Conservation (phyloP, 2,113 vertebrate genomes). For the Albula glossodonta region DNA sequence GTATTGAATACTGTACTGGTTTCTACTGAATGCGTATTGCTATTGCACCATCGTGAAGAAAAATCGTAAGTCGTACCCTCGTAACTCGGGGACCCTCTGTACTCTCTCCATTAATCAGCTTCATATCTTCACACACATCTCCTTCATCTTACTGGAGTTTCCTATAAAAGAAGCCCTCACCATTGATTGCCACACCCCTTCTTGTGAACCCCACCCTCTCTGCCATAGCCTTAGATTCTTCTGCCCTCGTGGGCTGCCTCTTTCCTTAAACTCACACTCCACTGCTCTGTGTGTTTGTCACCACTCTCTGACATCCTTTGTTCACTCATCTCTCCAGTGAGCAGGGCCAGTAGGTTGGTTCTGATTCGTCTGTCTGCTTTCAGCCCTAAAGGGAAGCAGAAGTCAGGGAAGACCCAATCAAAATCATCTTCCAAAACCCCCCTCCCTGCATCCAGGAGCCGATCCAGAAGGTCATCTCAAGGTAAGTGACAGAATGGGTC, state of each 20-base stretch:
- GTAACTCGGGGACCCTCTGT: too few relatives aligned
- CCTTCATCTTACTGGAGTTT: background rate
- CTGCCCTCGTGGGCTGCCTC: background rate
- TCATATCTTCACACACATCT: background rate
- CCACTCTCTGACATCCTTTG: too few relatives aligned
- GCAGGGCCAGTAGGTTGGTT: background rate
- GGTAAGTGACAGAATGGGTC: constrained; percentile 64
- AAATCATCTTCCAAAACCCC: constrained; percentile 80
- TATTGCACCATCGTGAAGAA: too few relatives aligned
- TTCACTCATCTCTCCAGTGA: too few relatives aligned
- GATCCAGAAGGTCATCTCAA: constrained; percentile 76
- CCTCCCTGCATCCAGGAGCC: constrained; percentile 75
- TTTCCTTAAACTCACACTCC: background rate
- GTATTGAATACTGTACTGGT: too few relatives aligned
- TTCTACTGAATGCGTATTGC: too few relatives aligned
- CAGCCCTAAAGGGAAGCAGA: constrained; percentile 89
- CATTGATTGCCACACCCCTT: background rate
- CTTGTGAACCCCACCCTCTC: background rate
- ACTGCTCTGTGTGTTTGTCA: too few relatives aligned
- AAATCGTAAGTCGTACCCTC: too few relatives aligned
- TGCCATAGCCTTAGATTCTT: background rate
- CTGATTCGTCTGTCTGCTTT: constrained; percentile 30
- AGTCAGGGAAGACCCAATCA: constrained; percentile 78
- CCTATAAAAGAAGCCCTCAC: too few relatives aligned
- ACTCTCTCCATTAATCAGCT: background rate